Evolutionary conservation across 2,888 invertebrate species (phyloP).

Genomic region (Pyralis farinalis): DNA sequence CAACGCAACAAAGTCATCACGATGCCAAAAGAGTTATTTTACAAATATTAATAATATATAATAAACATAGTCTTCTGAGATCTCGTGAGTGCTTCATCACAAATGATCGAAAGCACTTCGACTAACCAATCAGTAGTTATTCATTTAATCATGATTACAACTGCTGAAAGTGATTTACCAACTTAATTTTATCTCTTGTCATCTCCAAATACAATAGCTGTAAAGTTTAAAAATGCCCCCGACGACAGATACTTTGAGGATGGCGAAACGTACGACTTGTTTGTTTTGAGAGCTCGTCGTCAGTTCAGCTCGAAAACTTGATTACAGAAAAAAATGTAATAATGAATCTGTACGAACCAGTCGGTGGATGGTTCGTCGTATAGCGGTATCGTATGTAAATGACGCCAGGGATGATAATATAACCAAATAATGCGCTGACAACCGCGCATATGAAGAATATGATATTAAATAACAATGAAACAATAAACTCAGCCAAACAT

Average conservation of each 20-base stretch:
- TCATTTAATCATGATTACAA: constrained; percentile 59
- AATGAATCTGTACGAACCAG: constrained; percentile 52
- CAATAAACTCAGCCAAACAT: constrained; percentile 33
- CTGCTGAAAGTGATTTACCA: constrained; percentile 32
- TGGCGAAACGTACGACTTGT: constrained; percentile 46
- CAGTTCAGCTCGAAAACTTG: constrained; percentile 58
- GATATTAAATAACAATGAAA: constrained; percentile 44
- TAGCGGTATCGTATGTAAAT: constrained; percentile 75
- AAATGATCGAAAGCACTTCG: constrained; percentile 66
- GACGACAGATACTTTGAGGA: constrained; percentile 31
- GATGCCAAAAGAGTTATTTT: neutral
- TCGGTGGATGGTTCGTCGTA: constrained; percentile 49
- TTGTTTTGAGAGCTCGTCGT: constrained; percentile 62
- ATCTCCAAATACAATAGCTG: constrained; percentile 22
- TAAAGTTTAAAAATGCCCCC: constrained; percentile 15
- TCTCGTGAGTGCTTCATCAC: constrained; percentile 31
- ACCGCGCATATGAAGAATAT: constrained; percentile 42
- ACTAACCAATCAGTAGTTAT: constrained; percentile 55
- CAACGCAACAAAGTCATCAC: neutral
- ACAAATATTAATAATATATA: constrained; percentile 23
- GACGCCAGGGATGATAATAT: constrained; percentile 46
- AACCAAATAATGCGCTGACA: constrained; percentile 41
- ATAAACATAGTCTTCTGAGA: constrained; percentile 32
- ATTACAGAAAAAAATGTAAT: constrained; percentile 63
- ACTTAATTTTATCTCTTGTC: constrained; percentile 27